Conservation (phyloP, 2,113 vertebrate genomes). For the Burhinus oedicnemus region DNA sequence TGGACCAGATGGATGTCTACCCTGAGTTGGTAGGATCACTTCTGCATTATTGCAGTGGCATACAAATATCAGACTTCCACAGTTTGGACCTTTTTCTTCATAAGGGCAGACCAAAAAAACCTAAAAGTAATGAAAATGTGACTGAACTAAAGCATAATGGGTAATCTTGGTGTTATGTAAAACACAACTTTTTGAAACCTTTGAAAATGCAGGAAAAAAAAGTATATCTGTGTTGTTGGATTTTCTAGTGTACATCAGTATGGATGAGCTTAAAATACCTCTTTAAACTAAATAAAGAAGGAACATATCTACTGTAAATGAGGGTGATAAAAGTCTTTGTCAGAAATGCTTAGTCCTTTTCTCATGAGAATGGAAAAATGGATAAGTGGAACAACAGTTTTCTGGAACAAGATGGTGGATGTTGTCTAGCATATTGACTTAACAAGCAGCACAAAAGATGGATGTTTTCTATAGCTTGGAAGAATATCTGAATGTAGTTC, state of each 20-base stretch:
- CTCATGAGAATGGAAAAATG: not conserved
- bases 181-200: not conserved
- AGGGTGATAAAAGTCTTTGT: not conserved
- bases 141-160: not conserved
- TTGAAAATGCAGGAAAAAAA: not conserved
- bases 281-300: not conserved
- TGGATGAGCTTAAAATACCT: not conserved
- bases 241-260: not conserved
- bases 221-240: not conserved
- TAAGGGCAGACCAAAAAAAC: not conserved
- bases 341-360: not conserved
- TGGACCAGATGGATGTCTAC: not conserved
- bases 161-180: not conserved
- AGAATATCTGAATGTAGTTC: not conserved
- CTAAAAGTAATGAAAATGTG: not conserved
- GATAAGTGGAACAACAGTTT: not conserved
- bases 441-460: not conserved
- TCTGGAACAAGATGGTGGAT: not conserved
- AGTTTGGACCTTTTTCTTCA: not conserved
- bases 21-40: not conserved
- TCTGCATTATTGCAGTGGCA: not conserved
- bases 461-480: not conserved
- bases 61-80: not conserved
- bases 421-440: not conserved
- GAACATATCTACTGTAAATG: not conserved